Evolutionary conservation across 1,140 invertebrate species (phyloP).

Genomic region (Orius laevigatus): DNA sequence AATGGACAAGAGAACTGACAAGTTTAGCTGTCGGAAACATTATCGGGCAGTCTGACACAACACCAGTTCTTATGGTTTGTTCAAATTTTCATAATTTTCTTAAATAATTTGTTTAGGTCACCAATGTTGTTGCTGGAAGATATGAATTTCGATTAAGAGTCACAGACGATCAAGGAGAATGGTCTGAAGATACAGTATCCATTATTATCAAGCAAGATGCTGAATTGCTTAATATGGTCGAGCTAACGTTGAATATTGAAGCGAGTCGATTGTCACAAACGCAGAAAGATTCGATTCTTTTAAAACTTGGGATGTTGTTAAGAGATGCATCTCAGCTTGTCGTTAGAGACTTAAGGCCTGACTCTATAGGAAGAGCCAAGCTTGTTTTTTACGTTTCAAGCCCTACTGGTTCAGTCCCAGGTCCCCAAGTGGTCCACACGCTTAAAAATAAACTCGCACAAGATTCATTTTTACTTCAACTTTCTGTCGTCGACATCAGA

Average conservation of each 20-base stretch:
- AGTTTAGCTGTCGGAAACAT: slow-evolving; percentile 73
- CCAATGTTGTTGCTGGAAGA: slow-evolving; percentile 65
- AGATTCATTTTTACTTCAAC: slow-evolving; percentile 53
- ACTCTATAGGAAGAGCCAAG: slow-evolving; percentile 39
- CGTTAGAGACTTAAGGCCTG: slow-evolving; percentile 40
- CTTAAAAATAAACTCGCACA: slow-evolving; percentile 48
- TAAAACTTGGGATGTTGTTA: slow-evolving; percentile 56
- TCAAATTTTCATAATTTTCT: slow-evolving; percentile 7
- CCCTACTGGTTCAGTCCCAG: slow-evolving; percentile 33
- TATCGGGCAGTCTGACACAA: slow-evolving; percentile 52
- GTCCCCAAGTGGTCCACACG: slow-evolving; percentile 38
- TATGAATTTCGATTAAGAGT: slow-evolving; percentile 82
- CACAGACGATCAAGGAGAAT: slow-evolving; percentile 72
- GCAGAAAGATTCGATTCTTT: slow-evolving; percentile 53
- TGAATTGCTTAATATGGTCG: slow-evolving; percentile 54
- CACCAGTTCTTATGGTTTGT: slow-evolving; percentile 57
- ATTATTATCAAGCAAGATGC: slow-evolving; percentile 72
- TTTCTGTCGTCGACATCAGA: slow-evolving; percentile 56
- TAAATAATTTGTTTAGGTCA: slow-evolving; percentile 39
- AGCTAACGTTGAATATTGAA: slow-evolving; percentile 58
- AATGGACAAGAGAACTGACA: slow-evolving; percentile 62
- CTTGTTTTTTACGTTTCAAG: slow-evolving; percentile 42
- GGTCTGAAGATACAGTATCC: slow-evolving; percentile 60
- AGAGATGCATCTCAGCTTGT: slow-evolving; percentile 48
- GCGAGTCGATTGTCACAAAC: slow-evolving; percentile 45